Conservation (phyloP, 2,888 invertebrate genomes). For the Philereme vetulata region DNA sequence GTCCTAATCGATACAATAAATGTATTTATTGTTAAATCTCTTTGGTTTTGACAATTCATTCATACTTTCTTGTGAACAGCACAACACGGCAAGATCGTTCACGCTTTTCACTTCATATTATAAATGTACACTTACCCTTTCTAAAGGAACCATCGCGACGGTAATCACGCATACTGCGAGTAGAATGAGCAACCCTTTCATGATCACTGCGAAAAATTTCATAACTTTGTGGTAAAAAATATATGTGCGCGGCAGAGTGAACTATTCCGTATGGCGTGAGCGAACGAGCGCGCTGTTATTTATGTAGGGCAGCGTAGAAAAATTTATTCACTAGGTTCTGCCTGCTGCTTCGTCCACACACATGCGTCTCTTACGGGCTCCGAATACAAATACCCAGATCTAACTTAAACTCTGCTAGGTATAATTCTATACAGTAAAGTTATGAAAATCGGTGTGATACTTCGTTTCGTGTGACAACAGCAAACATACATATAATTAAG, state of each 20-base stretch:
- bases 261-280: slow-evolving; percentile 54
- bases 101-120: slow-evolving; percentile 3
- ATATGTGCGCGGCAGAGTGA: slow-evolving; percentile 47
- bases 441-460: no score
- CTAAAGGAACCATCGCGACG: slow-evolving; percentile 59
- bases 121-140: slow-evolving; percentile 59
- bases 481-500: no score
- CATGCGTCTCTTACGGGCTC: neutral
- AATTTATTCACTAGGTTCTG: slow-evolving; percentile 5
- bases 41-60: neutral
- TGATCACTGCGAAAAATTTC: slow-evolving; percentile 41
- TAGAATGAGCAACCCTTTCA: slow-evolving; percentile 56
- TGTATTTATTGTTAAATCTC: no score
- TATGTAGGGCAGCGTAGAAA: slow-evolving; percentile 20
- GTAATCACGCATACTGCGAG: slow-evolving; percentile 53
- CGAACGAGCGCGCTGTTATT: slow-evolving; percentile 35
- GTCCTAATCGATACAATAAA: no score
- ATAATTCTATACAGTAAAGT: no score
- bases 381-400: no score
- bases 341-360: slow-evolving; percentile 4
- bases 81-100: slow-evolving; percentile 1
- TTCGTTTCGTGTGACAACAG: no score
- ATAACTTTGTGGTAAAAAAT: slow-evolving; percentile 33
- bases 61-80: slow-evolving; percentile 2
- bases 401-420: no score